These are phyloP conservation scores for Phainopepla nitens DNA, from an alignment of 2,113 vertebrate species.

Conservation along the genomic window DNA sequence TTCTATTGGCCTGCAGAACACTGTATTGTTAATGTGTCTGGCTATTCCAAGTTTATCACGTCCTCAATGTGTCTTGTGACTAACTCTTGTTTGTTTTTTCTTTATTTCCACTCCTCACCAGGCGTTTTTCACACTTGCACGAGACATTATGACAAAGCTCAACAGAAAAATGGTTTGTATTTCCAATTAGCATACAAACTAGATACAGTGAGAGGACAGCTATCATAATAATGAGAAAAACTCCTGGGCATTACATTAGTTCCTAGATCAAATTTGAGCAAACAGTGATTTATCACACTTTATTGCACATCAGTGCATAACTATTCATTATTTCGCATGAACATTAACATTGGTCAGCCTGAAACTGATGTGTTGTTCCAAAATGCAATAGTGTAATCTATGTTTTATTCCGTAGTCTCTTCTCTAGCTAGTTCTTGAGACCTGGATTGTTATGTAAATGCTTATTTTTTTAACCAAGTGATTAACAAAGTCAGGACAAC, in stretches of 20 bases:
- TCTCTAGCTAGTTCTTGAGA: neutral
- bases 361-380: neutral
- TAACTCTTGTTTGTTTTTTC: neutral
- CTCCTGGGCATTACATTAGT: neutral
- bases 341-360: neutral
- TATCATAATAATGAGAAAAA: neutral
- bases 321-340: neutral
- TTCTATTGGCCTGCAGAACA: neutral
- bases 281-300: neutral
- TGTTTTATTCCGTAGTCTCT: neutral
- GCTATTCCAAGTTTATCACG: neutral
- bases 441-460: neutral
- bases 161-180: conserved; percentile 96
- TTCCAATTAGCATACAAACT: neutral
- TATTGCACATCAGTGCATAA: neutral
- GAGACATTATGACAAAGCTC: conserved; percentile 96
- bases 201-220: neutral
- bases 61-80: neutral
- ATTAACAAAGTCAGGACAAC: neutral
- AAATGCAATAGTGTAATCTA: neutral
- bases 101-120: conserved; percentile 50
- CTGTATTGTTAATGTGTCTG: neutral
- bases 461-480: neutral
- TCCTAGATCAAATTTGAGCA: neutral
- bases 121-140: conserved; percentile 95